Percentiles rank a stretch among this genome's conserved stretches.
These are phyloP conservation scores for Caenorhabditis uteleia DNA, from an alignment of 2,888 invertebrate species.

Conservation along the genomic window DNA sequence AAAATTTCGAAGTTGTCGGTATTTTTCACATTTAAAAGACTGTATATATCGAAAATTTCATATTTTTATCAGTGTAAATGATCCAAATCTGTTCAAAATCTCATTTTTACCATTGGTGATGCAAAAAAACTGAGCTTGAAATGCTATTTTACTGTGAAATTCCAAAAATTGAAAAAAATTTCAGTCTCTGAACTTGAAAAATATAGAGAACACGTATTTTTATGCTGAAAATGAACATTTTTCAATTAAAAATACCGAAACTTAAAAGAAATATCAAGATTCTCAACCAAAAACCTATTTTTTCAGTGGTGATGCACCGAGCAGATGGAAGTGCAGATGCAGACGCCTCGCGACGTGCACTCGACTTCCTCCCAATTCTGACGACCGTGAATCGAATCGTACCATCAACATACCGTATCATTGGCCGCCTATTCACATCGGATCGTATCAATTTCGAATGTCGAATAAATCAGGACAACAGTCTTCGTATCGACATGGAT, in stretches of 20 bases:
- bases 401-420: slow-evolving; percentile 8
- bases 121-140: too few species aligned
- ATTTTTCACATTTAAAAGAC: too few species aligned
- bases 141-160: too few species aligned
- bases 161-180: too few species aligned
- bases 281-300: not conserved
- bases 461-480: slow-evolving; percentile 24
- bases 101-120: too few species aligned
- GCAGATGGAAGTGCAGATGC: slow-evolving; percentile 17
- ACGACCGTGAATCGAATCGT: slow-evolving; percentile 10
- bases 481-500: slow-evolving; percentile 22
- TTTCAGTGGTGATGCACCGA: not conserved
- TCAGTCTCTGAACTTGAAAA: not conserved
- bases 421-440: slow-evolving; percentile 22
- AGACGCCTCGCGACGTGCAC: slow-evolving; percentile 11
- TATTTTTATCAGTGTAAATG: too few species aligned
- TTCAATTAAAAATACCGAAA: not conserved
- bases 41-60: too few species aligned
- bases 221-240: too few species aligned
- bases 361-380: slow-evolving; percentile 6
- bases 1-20: too few species aligned
- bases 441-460: slow-evolving; percentile 17
- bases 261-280: not conserved
- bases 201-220: not conserved
- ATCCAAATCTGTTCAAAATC: too few species aligned